Percentiles rank a stretch among this genome's conserved stretches.
These are phyloP conservation scores for Corythaeola cristata DNA, from an alignment of 2,113 vertebrate species.

Conservation along the genomic window DNA sequence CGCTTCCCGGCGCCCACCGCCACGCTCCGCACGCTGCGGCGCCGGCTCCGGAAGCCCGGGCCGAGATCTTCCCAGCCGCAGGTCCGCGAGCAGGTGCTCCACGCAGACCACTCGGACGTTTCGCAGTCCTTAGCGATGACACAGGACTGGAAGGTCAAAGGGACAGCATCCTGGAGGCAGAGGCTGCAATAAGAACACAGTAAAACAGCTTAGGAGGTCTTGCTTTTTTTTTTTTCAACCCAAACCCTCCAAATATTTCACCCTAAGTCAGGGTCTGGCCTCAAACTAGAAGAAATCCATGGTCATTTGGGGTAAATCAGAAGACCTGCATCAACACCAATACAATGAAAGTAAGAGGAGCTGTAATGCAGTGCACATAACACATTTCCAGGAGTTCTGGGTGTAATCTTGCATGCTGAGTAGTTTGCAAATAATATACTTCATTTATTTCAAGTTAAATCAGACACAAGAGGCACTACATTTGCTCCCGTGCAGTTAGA, in stretches of 20 bases:
- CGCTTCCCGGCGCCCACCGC: constrained; percentile 76
- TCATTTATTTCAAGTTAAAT: not conserved
- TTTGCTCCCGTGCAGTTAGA: not conserved
- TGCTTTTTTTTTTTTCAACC: not conserved
- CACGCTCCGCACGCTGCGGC: constrained; percentile 76
- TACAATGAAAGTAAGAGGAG: not conserved
- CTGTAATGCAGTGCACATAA: not conserved
- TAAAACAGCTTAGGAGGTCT: not conserved
- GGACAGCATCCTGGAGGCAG: constrained; percentile 80
- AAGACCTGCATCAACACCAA: not conserved
- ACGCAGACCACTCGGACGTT: constrained; percentile 84
- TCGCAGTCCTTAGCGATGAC: constrained; percentile 87
- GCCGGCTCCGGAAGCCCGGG: constrained; percentile 84
- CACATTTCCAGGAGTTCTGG: not conserved
- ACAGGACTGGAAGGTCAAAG: constrained; percentile 84
- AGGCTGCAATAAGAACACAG: constrained; percentile 75
- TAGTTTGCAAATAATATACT: not conserved
- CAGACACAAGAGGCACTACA: not conserved
- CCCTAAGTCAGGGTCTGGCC: not conserved
- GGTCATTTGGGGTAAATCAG: not conserved
- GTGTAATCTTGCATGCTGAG: not conserved
- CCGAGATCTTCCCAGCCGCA: constrained; percentile 80
- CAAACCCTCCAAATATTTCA: not conserved
- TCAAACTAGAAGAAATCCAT: not conserved
- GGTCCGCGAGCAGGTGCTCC: constrained; percentile 87